Conservation (phyloP, 2,888 invertebrate genomes). For the Lysandra coridon region DNA sequence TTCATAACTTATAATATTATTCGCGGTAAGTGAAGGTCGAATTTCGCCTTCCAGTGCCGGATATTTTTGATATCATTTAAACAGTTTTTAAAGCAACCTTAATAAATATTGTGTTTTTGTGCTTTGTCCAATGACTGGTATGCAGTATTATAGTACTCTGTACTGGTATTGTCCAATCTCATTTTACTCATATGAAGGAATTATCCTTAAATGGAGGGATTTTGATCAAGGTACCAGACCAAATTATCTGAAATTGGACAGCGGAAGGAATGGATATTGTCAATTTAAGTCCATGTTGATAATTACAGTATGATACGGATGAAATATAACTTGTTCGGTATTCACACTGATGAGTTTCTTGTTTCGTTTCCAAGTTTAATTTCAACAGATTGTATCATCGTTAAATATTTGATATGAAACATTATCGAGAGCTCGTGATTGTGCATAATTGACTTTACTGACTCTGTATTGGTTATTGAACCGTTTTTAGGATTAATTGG, state of each 20-base stretch:
- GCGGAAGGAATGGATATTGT: not conserved
- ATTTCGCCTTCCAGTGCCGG: no score
- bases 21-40: no score
- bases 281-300: not conserved
- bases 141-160: no score
- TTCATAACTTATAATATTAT: no score
- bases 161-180: no score
- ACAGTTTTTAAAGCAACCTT: no score
- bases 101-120: no score
- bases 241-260: not conserved
- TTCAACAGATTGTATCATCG: not conserved
- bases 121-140: no score
- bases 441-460: constrained; percentile 7
- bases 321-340: not conserved
- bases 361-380: constrained; percentile 20
- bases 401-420: not conserved
- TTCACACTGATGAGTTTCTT: constrained; percentile 7
- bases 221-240: not conserved
- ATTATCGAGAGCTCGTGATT: constrained; percentile 24
- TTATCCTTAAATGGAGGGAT: no score
- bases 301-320: not conserved
- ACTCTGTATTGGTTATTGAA: not conserved
- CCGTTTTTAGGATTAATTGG: not conserved
- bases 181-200: no score
- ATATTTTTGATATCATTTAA: no score